phyloP scores from a whole-genome alignment of 2,888 invertebrate species.

The Conchocele bisecta region DNA sequence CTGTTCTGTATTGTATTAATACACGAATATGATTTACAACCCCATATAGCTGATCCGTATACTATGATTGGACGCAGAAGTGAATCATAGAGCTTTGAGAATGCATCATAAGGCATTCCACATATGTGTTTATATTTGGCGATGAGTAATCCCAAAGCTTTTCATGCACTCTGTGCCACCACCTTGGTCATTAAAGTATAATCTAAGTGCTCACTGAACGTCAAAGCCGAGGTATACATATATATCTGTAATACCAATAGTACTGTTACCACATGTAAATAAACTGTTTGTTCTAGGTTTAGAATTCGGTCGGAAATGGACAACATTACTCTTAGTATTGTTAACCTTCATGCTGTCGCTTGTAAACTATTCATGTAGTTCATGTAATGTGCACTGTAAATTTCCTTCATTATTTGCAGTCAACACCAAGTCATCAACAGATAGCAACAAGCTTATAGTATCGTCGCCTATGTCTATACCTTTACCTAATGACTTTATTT shows the following conservation, averaged over 20 bases:
- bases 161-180: conserved; percentile 24
- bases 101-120: conserved; percentile 36
- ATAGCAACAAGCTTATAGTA: conserved; percentile 3
- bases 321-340: conserved; percentile 7
- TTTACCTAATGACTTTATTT: conserved; percentile 4
- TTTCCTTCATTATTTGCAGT: background rate
- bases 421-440: conserved; percentile 8
- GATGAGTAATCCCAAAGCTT: conserved; percentile 26
- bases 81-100: conserved; percentile 25
- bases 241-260: background rate
- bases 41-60: conserved; percentile 34
- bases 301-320: conserved; percentile 17
- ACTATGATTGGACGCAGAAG: conserved; percentile 13
- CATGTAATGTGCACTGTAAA: conserved; percentile 1
- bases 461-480: conserved; percentile 6
- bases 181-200: conserved; percentile 3
- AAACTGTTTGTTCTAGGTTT: background rate
- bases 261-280: conserved; percentile 9
- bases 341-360: conserved; percentile 4
- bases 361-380: background rate
- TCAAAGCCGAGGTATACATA: conserved; percentile 18
- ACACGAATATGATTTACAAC: background rate
- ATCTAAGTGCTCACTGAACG: conserved; percentile 9
- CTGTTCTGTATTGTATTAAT: conserved; percentile 9
- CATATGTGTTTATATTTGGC: conserved; percentile 17